Percentiles rank a stretch among this genome's conserved stretches.
phyloP scores from a whole-genome alignment of 2,797 vertebrate species.

The Helostoma temminkii region DNA sequence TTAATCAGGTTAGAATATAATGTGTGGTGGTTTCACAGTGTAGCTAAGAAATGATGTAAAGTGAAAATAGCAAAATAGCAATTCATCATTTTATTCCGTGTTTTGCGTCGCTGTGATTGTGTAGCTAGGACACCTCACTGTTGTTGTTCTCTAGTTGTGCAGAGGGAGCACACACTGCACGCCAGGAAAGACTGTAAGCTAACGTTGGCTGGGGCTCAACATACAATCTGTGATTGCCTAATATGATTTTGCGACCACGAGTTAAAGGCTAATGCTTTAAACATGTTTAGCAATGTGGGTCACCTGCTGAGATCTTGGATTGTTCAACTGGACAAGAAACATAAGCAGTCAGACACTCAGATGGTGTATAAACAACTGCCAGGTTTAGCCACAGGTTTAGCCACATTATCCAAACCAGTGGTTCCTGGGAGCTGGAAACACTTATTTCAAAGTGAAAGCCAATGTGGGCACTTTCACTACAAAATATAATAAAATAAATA shows the following conservation, averaged over 20 bases:
- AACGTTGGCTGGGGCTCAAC: not conserved
- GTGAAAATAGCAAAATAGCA: no score
- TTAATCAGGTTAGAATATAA: not conserved
- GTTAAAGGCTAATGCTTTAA: not conserved
- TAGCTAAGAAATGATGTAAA: slow-evolving; percentile 3
- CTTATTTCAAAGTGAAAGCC: not conserved
- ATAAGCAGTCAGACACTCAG: not conserved
- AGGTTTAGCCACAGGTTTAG: not conserved
- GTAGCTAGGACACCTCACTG: not conserved
- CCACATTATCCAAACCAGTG: not conserved
- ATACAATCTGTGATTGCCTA: not conserved
- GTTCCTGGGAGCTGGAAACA: not conserved
- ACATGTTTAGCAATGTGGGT: not conserved
- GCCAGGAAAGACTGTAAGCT: not conserved
- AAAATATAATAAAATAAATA: no score
- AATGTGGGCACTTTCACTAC: not conserved
- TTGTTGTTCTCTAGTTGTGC: not conserved
- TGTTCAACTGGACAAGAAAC: not conserved
- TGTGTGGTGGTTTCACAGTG: not conserved
- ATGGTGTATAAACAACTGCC: not conserved
- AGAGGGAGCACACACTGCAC: not conserved
- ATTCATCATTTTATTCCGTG: not conserved
- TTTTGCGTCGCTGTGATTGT: not conserved
- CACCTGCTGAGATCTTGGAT: not conserved
- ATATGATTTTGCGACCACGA: not conserved